phyloP scores from a whole-genome alignment of 2,113 vertebrate species.

The Peromyscus leucopus region DNA sequence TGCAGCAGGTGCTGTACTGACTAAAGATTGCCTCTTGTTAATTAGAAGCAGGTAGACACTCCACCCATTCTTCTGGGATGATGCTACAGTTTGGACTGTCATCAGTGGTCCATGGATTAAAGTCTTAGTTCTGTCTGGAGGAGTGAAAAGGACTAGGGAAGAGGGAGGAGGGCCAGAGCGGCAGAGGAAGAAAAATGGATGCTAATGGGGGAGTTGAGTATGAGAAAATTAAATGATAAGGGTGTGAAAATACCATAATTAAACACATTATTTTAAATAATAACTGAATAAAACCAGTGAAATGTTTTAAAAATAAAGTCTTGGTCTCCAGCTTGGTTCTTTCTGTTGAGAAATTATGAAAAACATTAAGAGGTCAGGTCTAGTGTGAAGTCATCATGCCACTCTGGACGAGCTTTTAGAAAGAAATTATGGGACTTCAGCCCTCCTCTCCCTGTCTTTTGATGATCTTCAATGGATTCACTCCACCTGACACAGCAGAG shows the following conservation, averaged over 20 bases:
- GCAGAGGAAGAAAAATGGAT: not conserved
- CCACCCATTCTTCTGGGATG: not conserved
- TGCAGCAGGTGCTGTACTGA: not conserved
- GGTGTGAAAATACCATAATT: not conserved
- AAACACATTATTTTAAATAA: not conserved
- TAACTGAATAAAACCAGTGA: not conserved
- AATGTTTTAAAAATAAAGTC: not conserved
- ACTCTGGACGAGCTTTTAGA: not conserved
- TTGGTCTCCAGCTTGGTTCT: not conserved
- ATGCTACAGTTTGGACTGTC: not conserved
- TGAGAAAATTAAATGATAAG: too few relatives aligned
- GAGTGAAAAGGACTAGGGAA: too few relatives aligned
- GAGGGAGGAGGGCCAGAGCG: not conserved
- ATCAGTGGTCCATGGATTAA: not conserved
- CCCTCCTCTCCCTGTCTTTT: not conserved
- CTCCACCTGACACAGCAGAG: not conserved
- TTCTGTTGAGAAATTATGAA: not conserved
- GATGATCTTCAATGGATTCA: not conserved
- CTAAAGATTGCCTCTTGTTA: not conserved
- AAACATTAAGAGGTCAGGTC: not conserved
- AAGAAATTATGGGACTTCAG: too few relatives aligned
- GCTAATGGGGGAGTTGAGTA: not conserved
- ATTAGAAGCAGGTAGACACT: not conserved
- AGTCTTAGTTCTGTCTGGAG: not conserved
- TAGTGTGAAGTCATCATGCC: not conserved